These are phyloP conservation scores for Acanthochromis polyacanthus DNA, from an alignment of 2,113 vertebrate species.

Conservation along the genomic window DNA sequence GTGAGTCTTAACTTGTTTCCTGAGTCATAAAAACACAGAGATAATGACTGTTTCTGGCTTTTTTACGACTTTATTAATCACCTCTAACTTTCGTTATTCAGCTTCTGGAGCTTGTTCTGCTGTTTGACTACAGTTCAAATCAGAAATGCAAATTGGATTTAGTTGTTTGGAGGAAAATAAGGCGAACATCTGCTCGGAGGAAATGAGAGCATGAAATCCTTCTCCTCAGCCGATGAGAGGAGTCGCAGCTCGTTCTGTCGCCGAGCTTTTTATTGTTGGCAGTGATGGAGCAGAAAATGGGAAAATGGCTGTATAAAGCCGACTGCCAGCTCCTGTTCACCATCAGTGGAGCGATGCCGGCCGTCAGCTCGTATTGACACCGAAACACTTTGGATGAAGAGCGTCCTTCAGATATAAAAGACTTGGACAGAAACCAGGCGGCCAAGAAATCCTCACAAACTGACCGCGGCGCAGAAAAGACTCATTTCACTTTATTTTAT, in stretches of 20 bases:
- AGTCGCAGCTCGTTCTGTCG: slow-evolving; percentile 5
- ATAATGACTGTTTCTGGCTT: neutral
- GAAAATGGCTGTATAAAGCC: slow-evolving; percentile 32
- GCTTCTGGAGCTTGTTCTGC: neutral
- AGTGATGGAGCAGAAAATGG: slow-evolving; percentile 39
- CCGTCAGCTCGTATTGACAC: neutral
- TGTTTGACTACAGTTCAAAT: neutral
- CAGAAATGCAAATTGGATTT: slow-evolving; percentile 3
- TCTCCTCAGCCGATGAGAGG: neutral
- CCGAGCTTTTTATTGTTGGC: slow-evolving; percentile 21
- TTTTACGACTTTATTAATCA: neutral
- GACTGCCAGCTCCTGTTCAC: slow-evolving; percentile 22
- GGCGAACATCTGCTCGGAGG: slow-evolving; percentile 3
- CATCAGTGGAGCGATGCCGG: slow-evolving; percentile 20
- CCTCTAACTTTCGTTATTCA: neutral
- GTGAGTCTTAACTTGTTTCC: neutral
- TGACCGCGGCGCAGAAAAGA: neutral
- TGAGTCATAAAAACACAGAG: too few species aligned
- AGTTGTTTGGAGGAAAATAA: slow-evolving; percentile 12
- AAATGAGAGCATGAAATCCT: neutral
- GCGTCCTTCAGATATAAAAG: slow-evolving; percentile 4
- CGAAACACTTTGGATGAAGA: slow-evolving; percentile 10
- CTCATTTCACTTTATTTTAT: neutral
- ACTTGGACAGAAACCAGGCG: neutral
- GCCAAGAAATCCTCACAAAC: neutral